A percentile compares a stretch with the other conserved stretches of the same genome.
phyloP scores from a whole-genome alignment of 2,797 vertebrate genomes.

The Podarcis siculus region DNA sequence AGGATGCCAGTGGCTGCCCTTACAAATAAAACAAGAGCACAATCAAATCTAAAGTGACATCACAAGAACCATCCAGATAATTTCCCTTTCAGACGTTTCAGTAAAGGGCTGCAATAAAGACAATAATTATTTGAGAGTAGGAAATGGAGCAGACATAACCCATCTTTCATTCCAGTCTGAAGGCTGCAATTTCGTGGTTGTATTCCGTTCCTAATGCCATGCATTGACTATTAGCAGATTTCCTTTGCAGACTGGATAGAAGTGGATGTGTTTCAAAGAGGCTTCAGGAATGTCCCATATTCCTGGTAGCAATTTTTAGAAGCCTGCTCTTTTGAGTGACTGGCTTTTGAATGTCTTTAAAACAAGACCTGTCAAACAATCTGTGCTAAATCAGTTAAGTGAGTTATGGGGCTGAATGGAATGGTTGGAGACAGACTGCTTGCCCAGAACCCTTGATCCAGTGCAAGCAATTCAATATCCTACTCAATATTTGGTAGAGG shows the following conservation, averaged over 20 bases:
- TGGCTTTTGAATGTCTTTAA: slow-evolving; percentile 20
- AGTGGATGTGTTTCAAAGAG: slow-evolving; percentile 51
- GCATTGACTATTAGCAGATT: slow-evolving; percentile 66
- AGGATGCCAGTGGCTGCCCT: slow-evolving; percentile 32
- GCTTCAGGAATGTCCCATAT: slow-evolving; percentile 55
- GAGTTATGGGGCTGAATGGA: background rate
- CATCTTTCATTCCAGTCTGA: slow-evolving; percentile 61
- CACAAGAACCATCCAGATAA: slow-evolving; percentile 41
- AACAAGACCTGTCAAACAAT: slow-evolving; percentile 42
- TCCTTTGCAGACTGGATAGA: slow-evolving; percentile 59
- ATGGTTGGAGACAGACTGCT: background rate
- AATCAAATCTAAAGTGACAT: slow-evolving; percentile 38
- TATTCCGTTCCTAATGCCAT: slow-evolving; percentile 62
- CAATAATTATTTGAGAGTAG: slow-evolving; percentile 47
- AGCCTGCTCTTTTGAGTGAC: slow-evolving; percentile 12
- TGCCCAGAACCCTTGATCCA: background rate
- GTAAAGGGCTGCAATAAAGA: slow-evolving; percentile 52
- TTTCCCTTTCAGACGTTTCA: slow-evolving; percentile 56
- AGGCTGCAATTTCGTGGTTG: slow-evolving; percentile 63
- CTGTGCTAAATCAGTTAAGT: background rate
- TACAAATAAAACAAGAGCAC: slow-evolving; percentile 42
- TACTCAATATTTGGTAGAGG: background rate
- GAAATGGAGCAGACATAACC: slow-evolving; percentile 58
- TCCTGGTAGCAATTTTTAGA: slow-evolving; percentile 57
- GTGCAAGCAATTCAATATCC: background rate